Base-by-base conservation (phyloP, 2,113 vertebrate genomes). In the Chamaea fasciata region DNA sequence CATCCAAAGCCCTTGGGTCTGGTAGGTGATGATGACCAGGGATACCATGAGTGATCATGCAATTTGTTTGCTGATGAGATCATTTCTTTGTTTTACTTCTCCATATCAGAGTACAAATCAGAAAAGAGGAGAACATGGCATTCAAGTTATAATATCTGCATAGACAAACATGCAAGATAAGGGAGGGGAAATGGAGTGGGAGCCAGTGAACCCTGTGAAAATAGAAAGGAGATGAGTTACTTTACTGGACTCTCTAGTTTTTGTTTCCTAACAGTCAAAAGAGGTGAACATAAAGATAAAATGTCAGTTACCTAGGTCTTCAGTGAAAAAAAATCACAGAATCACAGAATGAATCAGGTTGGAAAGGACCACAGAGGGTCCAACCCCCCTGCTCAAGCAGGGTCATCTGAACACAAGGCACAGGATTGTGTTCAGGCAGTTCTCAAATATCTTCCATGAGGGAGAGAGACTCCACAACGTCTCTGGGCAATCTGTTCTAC, bases 71-170 rank as follows among this genome's bases (percentile, higher is more conserved):
- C 53, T 85, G 81, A 83, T 84, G 35, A 76, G 42, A 28, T 37
- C 1, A 93, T 53, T 69, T 87, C 35, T 87, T 83, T 78, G 42
- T 93, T 96, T 96, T 74, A 89, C 56, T 94, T 95, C 47, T 42
- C 18, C 22, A 24, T 57, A 15, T 85, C 52, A 87, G 64, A 26
- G 27, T 78, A 30, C 47, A 81, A 92, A 92, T 69, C 87, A 67
- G 65, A 94, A 71, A 92, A 90, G 42, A 82, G 71, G 53, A 55
- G 53, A 90, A 89, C 53, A 90, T 86, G 53, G 42, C 52, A 93
- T 71, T 28, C 35, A 46, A 68, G 13, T 16, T 12, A 37, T 46
- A 84, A 39, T 70, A 56, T 24, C 27, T 41, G 7, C 77, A 68
- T 6, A 6, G 22, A 82, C 5, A 83, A 77, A 62, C 3, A 18